phyloP scores from a whole-genome alignment of 2,888 invertebrate genomes.

The Amphiduros pacificus region DNA sequence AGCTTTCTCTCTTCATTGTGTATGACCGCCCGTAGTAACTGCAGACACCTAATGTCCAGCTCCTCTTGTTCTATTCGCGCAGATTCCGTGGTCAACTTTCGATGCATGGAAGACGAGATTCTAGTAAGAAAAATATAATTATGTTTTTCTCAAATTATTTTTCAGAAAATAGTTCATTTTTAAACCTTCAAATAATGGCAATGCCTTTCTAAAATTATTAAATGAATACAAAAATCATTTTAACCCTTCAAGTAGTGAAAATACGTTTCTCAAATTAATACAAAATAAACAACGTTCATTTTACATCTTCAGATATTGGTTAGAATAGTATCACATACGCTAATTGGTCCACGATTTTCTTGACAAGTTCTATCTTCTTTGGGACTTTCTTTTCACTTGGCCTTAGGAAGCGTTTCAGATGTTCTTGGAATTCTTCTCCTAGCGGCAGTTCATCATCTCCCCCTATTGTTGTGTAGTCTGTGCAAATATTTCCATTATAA shows the following conservation, averaged over 20 bases:
- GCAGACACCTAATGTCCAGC: constrained; percentile 41
- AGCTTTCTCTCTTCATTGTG: constrained; percentile 45
- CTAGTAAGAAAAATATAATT: no score
- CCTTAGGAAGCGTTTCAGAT: constrained; percentile 34
- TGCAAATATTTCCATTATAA: no score
- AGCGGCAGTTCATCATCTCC: constrained; percentile 39
- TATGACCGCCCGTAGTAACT: constrained; percentile 42
- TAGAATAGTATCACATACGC: constrained; percentile 24
- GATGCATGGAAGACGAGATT: constrained; percentile 31
- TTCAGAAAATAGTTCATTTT: no score
- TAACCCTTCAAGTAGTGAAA: no score
- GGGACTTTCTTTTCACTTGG: constrained; percentile 33
- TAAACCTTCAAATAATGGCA: no score
- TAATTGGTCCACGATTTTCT: constrained; percentile 34
- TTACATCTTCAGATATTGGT: neutral
- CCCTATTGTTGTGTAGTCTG: constrained; percentile 40
- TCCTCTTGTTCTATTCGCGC: constrained; percentile 31
- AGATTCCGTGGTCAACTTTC: constrained; percentile 27
- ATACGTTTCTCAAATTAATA: no score
- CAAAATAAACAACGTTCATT: no score
- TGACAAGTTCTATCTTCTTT: constrained; percentile 30
- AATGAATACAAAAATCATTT: no score
- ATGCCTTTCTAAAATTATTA: no score
- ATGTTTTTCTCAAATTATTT: no score
- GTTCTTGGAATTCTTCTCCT: constrained; percentile 41